Base-by-base conservation (phyloP, 2,113 vertebrate species). In the Hyperopisus bebe region DNA sequence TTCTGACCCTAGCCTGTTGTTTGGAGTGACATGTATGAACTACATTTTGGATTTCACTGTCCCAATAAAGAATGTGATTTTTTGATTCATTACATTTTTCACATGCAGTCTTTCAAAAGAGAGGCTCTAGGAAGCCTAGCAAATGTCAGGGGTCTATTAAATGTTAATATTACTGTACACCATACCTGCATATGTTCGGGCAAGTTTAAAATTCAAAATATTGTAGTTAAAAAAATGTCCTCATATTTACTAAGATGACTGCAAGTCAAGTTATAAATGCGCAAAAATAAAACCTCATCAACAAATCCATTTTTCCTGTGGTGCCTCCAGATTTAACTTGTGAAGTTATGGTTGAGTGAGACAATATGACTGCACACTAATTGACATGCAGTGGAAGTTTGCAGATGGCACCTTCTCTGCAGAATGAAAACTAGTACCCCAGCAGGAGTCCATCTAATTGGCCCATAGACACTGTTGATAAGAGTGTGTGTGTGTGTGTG, bases 371-470 rank as follows among this genome's bases (percentile, higher is more conserved):
- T 39, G 80, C 51, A 42, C 39, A 24, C 5, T 89, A 35, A 85
- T 50, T 89, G 80, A 89, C 80, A 89, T 62, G 62, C 62, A 70
- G 77, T n/a, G 6, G 24, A 58, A 62, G 88, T 84, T 83, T 55
- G 80, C 88, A 82, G 74, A 83, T 89, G 88, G 88, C 77, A 89
- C 24, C 80, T 27, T 89, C 39, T 46, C 51, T 21, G 51, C 51
- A 62, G 51, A 39, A 58, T 89, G 88, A 62, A 83, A 85, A 53
- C 51, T 80, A 85, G 51, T 27, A 39, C 51, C 88, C 5, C 88
- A 84, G 88, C 80, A 84, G 88, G 88, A 53, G 88, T 82, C 35
- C 42, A 50, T 84, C 51, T 89, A 89, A 89, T 89, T 89, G 88
- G 88, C 51, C 50, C 80, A 62, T 24, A 84, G 88, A 89, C 51